phyloP scores from a whole-genome alignment of 2,113 vertebrate species.

The Hyperoodon ampullatus region DNA sequence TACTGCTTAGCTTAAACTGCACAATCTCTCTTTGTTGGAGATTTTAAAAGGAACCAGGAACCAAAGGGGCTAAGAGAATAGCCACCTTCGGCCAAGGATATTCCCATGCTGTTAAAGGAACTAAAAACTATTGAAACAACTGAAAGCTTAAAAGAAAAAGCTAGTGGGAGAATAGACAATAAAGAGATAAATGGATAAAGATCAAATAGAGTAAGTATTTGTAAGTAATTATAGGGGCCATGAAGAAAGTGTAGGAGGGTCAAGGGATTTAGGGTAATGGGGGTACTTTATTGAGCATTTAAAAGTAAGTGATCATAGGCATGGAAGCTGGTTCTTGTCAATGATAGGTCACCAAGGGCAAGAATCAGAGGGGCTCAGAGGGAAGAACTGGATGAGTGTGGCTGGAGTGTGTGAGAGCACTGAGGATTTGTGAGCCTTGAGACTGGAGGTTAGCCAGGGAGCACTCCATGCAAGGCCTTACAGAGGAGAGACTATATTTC shows the following conservation, averaged over 20 bases:
- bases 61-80: background rate
- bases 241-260: background rate
- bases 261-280: background rate
- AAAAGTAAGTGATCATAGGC: background rate
- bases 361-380: background rate
- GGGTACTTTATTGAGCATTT: background rate
- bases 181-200: background rate
- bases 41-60: background rate
- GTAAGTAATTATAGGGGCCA: background rate
- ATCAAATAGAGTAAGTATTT: background rate
- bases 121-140: background rate
- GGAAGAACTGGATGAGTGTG: rapidly evolving
- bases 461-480: background rate
- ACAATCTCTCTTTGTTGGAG: background rate
- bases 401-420: rapidly evolving
- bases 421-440: background rate
- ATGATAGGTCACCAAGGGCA: background rate
- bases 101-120: background rate
- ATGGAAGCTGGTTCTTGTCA: background rate
- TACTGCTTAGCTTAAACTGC: background rate
- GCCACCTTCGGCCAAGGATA: background rate
- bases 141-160: too few relatives aligned
- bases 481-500: background rate
- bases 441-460: background rate
- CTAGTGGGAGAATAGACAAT: background rate